phyloP scores from a whole-genome alignment of 2,797 vertebrate genomes.

The Labroides dimidiatus region DNA sequence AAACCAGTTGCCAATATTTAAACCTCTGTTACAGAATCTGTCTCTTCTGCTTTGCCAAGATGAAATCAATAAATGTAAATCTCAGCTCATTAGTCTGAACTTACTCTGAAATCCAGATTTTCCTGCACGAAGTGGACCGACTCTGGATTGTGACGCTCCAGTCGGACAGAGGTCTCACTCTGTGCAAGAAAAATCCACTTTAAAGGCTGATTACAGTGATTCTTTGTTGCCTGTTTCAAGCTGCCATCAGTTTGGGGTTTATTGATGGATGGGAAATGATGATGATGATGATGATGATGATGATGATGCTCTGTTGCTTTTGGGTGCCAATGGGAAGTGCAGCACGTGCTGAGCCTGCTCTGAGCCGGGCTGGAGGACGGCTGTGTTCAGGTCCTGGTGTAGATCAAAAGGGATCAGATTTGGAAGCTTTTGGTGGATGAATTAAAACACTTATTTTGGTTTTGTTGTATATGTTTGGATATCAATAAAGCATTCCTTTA shows the following conservation, averaged over 20 bases:
- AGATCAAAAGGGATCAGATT: constrained; percentile 72
- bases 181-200: background rate
- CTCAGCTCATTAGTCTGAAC: constrained; percentile 5
- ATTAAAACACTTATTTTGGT: constrained; percentile 67
- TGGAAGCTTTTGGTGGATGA: constrained; percentile 55
- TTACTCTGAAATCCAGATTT: background rate
- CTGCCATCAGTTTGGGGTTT: constrained; percentile 24
- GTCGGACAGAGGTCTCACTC: background rate
- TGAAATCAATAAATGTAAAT: background rate
- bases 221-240: constrained; percentile 21
- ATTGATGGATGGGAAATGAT: constrained; percentile 5
- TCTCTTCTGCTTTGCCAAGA: constrained; percentile 45
- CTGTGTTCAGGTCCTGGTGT: constrained; percentile 72
- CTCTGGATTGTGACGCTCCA: background rate
- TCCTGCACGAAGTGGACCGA: background rate
- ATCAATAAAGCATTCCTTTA: constrained; percentile 89
- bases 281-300: background rate
- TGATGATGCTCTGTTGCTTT: constrained; percentile 30
- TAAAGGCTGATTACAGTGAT: background rate
- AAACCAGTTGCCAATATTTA: constrained; percentile 65
- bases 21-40: constrained; percentile 58
- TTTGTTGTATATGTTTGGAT: constrained; percentile 80
- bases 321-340: constrained; percentile 49
- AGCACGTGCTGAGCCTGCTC: constrained; percentile 26
- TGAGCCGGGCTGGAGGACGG: constrained; percentile 36